phyloP scores from a whole-genome alignment of 2,888 invertebrate genomes.

The Pachymerium ferrugineum region DNA sequence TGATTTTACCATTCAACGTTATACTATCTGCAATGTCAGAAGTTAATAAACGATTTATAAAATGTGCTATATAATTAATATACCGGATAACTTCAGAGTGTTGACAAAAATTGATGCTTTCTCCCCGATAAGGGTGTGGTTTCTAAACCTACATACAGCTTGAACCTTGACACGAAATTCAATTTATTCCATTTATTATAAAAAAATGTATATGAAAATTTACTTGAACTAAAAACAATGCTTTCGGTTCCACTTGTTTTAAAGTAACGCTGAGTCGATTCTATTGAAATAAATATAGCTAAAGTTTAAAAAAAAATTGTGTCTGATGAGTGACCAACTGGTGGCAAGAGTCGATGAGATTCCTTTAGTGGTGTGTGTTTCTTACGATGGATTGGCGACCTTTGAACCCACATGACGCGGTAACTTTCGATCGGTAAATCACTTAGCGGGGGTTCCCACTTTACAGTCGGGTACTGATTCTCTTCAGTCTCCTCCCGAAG shows the following conservation, averaged over 20 bases:
- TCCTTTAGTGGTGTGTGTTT: not conserved
- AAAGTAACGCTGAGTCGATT: slow-evolving; percentile 10
- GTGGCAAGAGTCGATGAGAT: not conserved
- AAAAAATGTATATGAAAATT: not conserved
- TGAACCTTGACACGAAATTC: not conserved
- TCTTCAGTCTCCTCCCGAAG: not conserved
- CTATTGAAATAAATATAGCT: not conserved
- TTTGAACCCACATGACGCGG: not conserved
- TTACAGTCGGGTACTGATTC: not conserved
- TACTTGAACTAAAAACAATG: not conserved
- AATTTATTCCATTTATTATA: too few species aligned
- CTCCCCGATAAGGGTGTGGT: not conserved
- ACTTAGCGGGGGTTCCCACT: slow-evolving; percentile 25
- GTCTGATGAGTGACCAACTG: not conserved
- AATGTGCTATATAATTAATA: not conserved
- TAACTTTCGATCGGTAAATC: slow-evolving; percentile 20
- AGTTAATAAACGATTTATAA: not conserved
- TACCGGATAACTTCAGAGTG: not conserved
- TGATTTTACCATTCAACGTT: not conserved
- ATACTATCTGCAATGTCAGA: not conserved
- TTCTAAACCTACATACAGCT: not conserved
- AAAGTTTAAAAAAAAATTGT: not conserved
- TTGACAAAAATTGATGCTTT: slow-evolving; percentile 24
- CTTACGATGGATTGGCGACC: not conserved
- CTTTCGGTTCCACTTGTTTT: slow-evolving; percentile 1